Evolutionary conservation across 1,140 invertebrate species (phyloP).

Genomic region (Plectrocnemia conspersa): DNA sequence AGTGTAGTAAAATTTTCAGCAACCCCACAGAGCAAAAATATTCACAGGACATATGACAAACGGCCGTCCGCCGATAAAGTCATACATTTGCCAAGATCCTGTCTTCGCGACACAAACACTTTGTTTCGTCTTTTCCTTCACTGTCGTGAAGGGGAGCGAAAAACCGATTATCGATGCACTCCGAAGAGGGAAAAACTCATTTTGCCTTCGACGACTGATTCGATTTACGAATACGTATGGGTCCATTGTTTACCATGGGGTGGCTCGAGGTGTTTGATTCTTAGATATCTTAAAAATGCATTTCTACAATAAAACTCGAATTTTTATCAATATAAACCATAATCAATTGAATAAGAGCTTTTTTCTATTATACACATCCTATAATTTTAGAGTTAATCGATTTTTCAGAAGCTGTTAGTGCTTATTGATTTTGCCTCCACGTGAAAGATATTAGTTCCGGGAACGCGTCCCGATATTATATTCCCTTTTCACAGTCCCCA

Average conservation of each 20-base stretch:
- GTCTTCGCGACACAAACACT: conserved; percentile 8
- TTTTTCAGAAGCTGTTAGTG: no score
- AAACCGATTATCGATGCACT: conserved; percentile 28
- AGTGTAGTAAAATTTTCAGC: no score
- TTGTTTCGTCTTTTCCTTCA: neutral
- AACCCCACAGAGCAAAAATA: no score
- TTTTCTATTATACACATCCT: no score
- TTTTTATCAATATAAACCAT: no score
- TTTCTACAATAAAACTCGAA: no score
- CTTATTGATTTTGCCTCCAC: no score
- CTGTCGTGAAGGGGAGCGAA: conserved; percentile 12
- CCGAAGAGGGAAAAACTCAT: conserved; percentile 24
- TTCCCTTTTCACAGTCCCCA: conserved; percentile 5
- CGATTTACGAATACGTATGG: conserved; percentile 26
- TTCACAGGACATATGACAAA: conserved; percentile 4
- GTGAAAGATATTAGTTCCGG: neutral
- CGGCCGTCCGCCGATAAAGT: conserved; percentile 2
- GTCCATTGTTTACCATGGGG: conserved; percentile 18
- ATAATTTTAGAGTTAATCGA: no score
- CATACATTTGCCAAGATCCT: neutral
- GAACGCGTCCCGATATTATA: conserved; percentile 20
- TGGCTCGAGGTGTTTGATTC: neutral
- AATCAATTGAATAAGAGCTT: no score
- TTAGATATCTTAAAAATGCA: no score
- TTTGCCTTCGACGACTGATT: conserved; percentile 23